A percentile compares a stretch with the other conserved stretches of the same genome.
These are phyloP conservation scores for Chloroceryle aenea DNA, from an alignment of 2,113 vertebrate genomes.

Conservation along the genomic window DNA sequence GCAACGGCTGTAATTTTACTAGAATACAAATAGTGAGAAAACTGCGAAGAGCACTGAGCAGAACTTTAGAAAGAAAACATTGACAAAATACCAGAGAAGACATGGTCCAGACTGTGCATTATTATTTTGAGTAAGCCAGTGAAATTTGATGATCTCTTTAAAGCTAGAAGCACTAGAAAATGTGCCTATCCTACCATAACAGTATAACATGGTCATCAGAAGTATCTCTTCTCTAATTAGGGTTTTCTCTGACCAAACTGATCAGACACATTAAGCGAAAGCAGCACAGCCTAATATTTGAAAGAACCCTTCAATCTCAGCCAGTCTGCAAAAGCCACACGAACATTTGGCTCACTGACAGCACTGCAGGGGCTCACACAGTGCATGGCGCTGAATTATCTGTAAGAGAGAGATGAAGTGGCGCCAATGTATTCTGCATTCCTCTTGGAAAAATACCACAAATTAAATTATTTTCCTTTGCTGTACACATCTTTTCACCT, in stretches of 20 bases:
- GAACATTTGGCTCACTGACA: neutral
- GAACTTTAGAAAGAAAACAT: neutral
- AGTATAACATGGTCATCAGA: neutral
- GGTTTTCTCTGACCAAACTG: neutral
- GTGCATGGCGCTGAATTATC: neutral
- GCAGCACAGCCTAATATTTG: neutral
- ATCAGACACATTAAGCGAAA: neutral
- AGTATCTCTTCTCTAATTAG: neutral
- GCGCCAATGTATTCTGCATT: neutral
- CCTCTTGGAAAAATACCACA: neutral
- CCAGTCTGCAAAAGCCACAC: neutral
- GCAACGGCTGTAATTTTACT: neutral
- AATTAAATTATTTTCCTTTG: conserved; percentile 1
- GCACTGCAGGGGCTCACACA: neutral
- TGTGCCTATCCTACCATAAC: neutral
- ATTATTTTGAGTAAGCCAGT: neutral
- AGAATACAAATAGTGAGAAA: neutral
- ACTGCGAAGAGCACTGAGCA: neutral
- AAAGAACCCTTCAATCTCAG: neutral
- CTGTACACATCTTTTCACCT: neutral
- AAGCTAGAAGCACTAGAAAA: neutral
- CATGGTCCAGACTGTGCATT: neutral
- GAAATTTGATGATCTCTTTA: neutral
- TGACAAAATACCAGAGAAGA: neutral
- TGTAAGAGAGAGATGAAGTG: neutral